phyloP scores from a whole-genome alignment of 2,888 invertebrate genomes.

The Pollenia angustigena region DNA sequence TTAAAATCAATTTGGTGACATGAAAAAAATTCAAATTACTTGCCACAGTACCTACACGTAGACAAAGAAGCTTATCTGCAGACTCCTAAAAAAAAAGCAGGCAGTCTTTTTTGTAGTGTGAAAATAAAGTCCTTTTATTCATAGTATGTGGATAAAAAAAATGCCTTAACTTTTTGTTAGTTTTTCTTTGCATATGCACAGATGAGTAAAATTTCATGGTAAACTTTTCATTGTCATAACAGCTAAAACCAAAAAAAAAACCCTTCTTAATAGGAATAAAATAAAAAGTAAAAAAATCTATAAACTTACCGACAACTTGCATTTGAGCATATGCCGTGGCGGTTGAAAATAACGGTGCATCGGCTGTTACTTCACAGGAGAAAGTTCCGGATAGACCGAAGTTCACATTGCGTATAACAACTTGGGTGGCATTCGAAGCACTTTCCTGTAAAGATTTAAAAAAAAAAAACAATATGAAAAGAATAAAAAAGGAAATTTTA shows the following conservation, averaged over 20 bases:
- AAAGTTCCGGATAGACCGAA: constrained; percentile 89
- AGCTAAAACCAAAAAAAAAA: not conserved
- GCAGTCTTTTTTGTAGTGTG: not conserved
- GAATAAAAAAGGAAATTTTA: constrained; percentile 35
- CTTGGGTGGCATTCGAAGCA: constrained; percentile 89
- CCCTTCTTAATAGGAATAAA: not conserved
- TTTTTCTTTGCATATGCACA: constrained; percentile 4
- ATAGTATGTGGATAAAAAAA: not conserved
- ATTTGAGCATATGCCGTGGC: constrained; percentile 87
- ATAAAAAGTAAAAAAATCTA: not conserved
- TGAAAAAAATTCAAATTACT: not conserved
- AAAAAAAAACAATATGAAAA: constrained; percentile 39
- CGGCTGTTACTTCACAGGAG: constrained; percentile 89
- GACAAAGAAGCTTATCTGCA: not conserved
- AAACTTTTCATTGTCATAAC: constrained; percentile 10
- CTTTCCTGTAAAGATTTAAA: constrained; percentile 85
- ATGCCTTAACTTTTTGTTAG: not conserved
- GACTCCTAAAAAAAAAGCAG: not conserved
- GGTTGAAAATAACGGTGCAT: constrained; percentile 88
- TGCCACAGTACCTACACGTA: not conserved
- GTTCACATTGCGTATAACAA: constrained; percentile 88
- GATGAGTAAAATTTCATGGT: constrained; percentile 3
- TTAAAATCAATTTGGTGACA: constrained; percentile 46
- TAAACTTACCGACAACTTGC: constrained; percentile 89
- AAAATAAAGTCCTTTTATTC: not conserved